Evolutionary conservation across 23 tunicate species (phyloP), one percentile per base, ranked within the genome.

Genomic region (Trididemnum nubilum): DNA sequence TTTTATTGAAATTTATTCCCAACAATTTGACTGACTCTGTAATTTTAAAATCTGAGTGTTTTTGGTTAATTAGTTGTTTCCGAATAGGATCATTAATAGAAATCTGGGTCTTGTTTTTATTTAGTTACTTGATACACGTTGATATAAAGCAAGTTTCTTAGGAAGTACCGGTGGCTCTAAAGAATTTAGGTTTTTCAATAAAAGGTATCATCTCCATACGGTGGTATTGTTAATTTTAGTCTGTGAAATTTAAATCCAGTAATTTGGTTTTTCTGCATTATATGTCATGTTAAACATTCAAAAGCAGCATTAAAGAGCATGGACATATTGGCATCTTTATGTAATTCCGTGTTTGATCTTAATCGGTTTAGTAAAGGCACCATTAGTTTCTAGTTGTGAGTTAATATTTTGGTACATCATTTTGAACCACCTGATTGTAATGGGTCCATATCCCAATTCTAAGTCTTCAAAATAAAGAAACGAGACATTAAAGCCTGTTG

Each of bases 281-380:
- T 73, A n/a, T 51, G 36, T 72, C 71, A 26, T 15, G 80, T 58
- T 44, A 83, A 21, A 0, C 52, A 50, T 19, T 83, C 80, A 4
- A 71, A 50, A 1, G 25, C 65, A 4, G 51, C 1, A 33, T 34
- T 50, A 34, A 71, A 83, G 1, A 83, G 59, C 21, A 72, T 9
- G 80, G 73, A 72, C 72, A 80, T 83, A 3, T n/a, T 80, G 87
- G 33, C 87, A 83, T 33, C 87, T 80, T 51, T 83, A 80, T 23
- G 80, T 44, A 5, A 83, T 51, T 2, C 87, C 87, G 31, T 80
- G 26, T 31, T 79, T 79, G n/a, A 58, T 59, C 9, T 61, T 23
- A 4, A 59, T 59, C 7, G 26, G 2, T n/a, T 34, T 19, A 22
- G 83, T 33, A 19, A 34, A 51, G 5, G 1, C 21, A 18, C 72